Conservation (phyloP, 2,888 invertebrate genomes). For the Cheilosia pagana region DNA sequence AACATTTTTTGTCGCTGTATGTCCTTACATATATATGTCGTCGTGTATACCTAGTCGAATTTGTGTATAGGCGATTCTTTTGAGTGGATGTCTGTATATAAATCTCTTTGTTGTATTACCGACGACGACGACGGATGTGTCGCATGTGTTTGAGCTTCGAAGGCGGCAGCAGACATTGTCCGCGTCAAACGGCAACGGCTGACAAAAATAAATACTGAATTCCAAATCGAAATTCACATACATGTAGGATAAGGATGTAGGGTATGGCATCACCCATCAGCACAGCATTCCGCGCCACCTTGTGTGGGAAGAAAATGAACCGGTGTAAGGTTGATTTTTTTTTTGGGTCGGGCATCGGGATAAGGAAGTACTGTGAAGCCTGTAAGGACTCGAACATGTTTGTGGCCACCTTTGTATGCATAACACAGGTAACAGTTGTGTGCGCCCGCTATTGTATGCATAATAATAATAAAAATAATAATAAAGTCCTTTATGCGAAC, state of each 20-base stretch:
- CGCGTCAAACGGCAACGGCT: slow-evolving; percentile 34
- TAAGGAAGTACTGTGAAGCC: background rate
- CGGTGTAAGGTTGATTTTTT: background rate
- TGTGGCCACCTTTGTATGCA: slow-evolving; percentile 43
- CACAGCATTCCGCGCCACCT: no score
- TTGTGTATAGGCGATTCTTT: slow-evolving; percentile 48
- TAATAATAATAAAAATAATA: slow-evolving; percentile 53
- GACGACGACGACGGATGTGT: slow-evolving; percentile 13
- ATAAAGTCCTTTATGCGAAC: slow-evolving; percentile 37
- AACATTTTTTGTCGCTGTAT: slow-evolving; percentile 11
- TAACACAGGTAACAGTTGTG: slow-evolving; percentile 53
- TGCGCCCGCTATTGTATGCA: slow-evolving; percentile 26
- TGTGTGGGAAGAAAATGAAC: slow-evolving; percentile 12
- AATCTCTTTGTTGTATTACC: slow-evolving; percentile 43
- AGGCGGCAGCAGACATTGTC: background rate
- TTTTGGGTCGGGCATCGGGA: background rate
- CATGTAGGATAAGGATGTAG: background rate
- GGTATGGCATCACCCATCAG: no score
- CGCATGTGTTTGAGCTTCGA: background rate
- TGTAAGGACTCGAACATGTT: slow-evolving; percentile 28
- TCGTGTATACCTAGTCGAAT: background rate
- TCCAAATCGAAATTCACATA: slow-evolving; percentile 48
- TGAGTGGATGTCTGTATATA: slow-evolving; percentile 45
- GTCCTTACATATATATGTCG: background rate
- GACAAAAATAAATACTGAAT: slow-evolving; percentile 45